Base-by-base conservation (phyloP, 1,140 invertebrate species). In the Heliconius hewitsoni region DNA sequence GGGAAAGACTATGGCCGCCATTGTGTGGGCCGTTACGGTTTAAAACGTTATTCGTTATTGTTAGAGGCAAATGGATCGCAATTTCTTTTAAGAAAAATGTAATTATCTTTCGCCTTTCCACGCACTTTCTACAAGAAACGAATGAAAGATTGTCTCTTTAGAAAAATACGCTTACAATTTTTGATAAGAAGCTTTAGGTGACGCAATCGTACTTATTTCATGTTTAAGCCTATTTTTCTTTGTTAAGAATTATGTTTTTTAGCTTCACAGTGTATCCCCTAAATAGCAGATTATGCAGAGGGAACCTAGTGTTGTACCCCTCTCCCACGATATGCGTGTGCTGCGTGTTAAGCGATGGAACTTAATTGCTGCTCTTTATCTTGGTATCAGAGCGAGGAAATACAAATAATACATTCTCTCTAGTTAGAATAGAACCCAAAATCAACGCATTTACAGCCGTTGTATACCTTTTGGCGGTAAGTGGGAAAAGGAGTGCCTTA, bases 1-100 rank as follows among this genome's bases (percentile, higher is more conserved):
- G 60, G 23, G 23, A 6, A 60, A 66, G 11, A 66, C 60, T 66
- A 18, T 27, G 27, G 60, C 60, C 27, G 60, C 60, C 60, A 66
- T 66, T 66, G 13, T 30, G 11, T 13, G 8, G 60, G 60, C 27
- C 60, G 60, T 66, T 66, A 66, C 23, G 23, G 60, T 66, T 60
- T 30, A 66, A 66, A 66, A 66, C 60, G 8, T n/a, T 66, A 66
- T 66, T 66, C 60, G 8, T n/a, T 66, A 66, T 66, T 66, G 60
- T 66, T 30, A 30, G 60, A 66, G 60, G 27, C 60, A 30, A 66
- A 66, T 66, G 60, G 60, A 66, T 66, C 60, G 60, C 60, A 66
- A 66, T 66, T 66, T 66, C 60, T 66, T 30, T 66, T n/a, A 66
- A 52, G 50, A 66, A 66, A 66, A 66, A 66, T 30, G 27, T 66